phyloP scores from a whole-genome alignment of 2,888 invertebrate genomes.

The Caenorhabditis panamensis region DNA sequence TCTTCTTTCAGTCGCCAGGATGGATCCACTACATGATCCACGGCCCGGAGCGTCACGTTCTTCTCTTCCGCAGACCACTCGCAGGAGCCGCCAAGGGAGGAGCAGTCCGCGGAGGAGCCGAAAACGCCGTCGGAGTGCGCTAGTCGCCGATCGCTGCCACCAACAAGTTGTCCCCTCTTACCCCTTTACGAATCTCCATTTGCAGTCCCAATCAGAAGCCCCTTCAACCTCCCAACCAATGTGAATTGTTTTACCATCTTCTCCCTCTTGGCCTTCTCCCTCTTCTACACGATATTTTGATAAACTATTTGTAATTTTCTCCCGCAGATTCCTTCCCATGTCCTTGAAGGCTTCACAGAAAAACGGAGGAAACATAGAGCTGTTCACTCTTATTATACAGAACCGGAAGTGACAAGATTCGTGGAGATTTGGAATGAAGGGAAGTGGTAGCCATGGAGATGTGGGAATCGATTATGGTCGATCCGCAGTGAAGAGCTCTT shows the following conservation, averaged over 20 bases:
- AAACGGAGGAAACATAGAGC: constrained; percentile 12
- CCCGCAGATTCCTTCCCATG: too few species aligned
- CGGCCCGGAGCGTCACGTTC: constrained; percentile 77
- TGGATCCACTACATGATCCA: constrained; percentile 81
- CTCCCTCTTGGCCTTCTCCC: too few species aligned
- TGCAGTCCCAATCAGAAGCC: too few species aligned
- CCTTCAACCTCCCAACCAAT: background rate
- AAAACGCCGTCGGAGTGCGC: constrained; percentile 44
- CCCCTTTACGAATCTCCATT: constrained; percentile 8
- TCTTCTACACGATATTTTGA: too few species aligned
- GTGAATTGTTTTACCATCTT: constrained; percentile 12
- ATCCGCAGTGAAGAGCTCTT: constrained; percentile 74
- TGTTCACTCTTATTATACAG: constrained; percentile 48
- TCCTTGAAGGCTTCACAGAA: constrained; percentile 30
- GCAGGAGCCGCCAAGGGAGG: constrained; percentile 28
- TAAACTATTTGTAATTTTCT: too few species aligned
- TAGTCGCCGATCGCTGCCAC: constrained; percentile 1
- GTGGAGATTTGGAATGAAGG: constrained; percentile 9
- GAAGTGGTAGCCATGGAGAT: background rate
- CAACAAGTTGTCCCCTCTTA: background rate
- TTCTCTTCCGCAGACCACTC: constrained; percentile 77
- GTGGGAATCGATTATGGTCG: constrained; percentile 25
- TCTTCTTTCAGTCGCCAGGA: constrained; percentile 70
- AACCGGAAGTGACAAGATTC: constrained; percentile 43
- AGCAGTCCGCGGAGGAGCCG: constrained; percentile 2